Conservation (phyloP, 2,797 vertebrate genomes). For the Mergus octosetaceus region DNA sequence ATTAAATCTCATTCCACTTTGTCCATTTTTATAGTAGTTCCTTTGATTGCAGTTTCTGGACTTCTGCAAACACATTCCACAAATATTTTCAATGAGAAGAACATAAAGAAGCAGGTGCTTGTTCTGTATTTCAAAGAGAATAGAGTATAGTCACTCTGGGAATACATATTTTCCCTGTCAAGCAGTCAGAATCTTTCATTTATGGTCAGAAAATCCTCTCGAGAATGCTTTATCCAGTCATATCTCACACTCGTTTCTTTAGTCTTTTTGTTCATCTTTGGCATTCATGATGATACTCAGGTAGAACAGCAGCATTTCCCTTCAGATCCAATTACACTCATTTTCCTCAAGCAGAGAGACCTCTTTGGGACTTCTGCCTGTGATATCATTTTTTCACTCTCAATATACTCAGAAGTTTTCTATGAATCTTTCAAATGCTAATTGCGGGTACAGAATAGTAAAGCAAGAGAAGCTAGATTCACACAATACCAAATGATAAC, state of each 20-base stretch:
- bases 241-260: neutral
- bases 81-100: neutral
- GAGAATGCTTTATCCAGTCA: neutral
- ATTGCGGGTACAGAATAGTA: neutral
- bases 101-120: neutral
- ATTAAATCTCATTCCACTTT: neutral
- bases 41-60: neutral
- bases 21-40: neutral
- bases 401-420: neutral
- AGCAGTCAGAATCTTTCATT: neutral
- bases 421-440: neutral
- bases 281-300: neutral
- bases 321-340: constrained; percentile 1
- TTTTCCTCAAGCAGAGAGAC: neutral
- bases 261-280: constrained; percentile 1
- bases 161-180: neutral
- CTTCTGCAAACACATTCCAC: neutral
- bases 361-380: neutral
- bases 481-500: neutral
- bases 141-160: neutral
- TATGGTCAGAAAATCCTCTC: neutral
- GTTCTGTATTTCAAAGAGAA: neutral
- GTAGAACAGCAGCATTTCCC: neutral
- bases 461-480: neutral
- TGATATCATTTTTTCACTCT: neutral